Conservation (phyloP, 2,797 vertebrate genomes). For the Ctenopoma kingsleyae region DNA sequence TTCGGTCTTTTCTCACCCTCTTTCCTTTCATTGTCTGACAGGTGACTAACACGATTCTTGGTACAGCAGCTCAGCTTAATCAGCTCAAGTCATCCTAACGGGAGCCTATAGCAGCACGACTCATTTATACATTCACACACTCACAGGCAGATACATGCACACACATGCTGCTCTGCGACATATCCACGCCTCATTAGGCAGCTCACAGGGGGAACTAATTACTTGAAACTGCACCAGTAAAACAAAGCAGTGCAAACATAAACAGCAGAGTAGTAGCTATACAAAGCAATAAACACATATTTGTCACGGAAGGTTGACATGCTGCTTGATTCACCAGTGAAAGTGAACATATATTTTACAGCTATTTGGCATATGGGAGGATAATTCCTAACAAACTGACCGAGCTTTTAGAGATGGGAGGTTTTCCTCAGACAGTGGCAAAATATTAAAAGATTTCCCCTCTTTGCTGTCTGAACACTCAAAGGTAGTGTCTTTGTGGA, state of each 20-base stretch:
- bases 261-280: slow-evolving; percentile 54
- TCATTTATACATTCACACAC: slow-evolving; percentile 2
- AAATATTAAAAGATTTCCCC: slow-evolving; percentile 39
- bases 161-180: slow-evolving; percentile 70
- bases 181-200: slow-evolving; percentile 78
- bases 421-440: slow-evolving; percentile 1
- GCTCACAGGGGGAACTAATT: slow-evolving; percentile 83
- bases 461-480: slow-evolving; percentile 13
- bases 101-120: slow-evolving; percentile 36
- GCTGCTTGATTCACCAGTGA: slow-evolving; percentile 41
- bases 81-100: slow-evolving; percentile 63
- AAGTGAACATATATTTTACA: slow-evolving; percentile 31
- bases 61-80: slow-evolving; percentile 46
- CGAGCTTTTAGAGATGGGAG: slow-evolving; percentile 11
- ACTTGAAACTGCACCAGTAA: slow-evolving; percentile 74
- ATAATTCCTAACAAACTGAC: slow-evolving; percentile 22
- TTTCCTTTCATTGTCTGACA: slow-evolving; percentile 39
- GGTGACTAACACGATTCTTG: slow-evolving; percentile 46
- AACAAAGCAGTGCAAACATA: slow-evolving; percentile 70
- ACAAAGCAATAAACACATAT: slow-evolving; percentile 65
- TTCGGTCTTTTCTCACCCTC: background rate
- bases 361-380: slow-evolving; percentile 12
- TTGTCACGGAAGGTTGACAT: slow-evolving; percentile 36
- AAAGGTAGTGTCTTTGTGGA: slow-evolving; percentile 28
- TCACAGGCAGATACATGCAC: slow-evolving; percentile 31